phyloP scores from a whole-genome alignment of 2,888 invertebrate species.

The Drosophila dives region DNA sequence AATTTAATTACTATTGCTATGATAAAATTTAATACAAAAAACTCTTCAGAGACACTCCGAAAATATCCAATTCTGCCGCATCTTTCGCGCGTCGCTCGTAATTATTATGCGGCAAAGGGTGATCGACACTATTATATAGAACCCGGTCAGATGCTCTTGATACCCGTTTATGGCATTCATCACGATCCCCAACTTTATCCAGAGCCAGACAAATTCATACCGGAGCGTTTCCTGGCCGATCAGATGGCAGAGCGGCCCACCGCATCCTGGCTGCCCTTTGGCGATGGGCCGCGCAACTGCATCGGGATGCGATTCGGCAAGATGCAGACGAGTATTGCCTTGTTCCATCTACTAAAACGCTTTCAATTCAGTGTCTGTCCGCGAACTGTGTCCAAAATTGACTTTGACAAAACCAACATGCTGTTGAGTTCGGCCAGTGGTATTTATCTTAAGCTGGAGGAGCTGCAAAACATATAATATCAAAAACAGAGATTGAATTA shows the following conservation, averaged over 20 bases:
- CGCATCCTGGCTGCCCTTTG: constrained; percentile 78
- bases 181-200: constrained; percentile 87
- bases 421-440: constrained; percentile 47
- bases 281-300: constrained; percentile 79
- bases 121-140: constrained; percentile 85
- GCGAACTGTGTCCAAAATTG: constrained; percentile 61
- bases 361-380: constrained; percentile 62
- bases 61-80: constrained; percentile 86
- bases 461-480: constrained; percentile 22
- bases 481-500: not conserved
- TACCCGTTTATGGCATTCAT: constrained; percentile 87
- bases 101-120: constrained; percentile 85
- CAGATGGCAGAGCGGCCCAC: constrained; percentile 85
- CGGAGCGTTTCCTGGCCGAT: constrained; percentile 87
- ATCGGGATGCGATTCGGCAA: constrained; percentile 79
- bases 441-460: constrained; percentile 58
- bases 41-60: constrained; percentile 86
- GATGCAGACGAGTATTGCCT: constrained; percentile 71
- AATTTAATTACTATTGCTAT: not conserved
- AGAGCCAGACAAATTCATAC: constrained; percentile 87
- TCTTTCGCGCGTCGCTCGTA: constrained; percentile 85
- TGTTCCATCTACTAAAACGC: constrained; percentile 59
- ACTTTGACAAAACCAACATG: constrained; percentile 47
- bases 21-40: not conserved
- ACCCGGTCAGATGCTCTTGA: constrained; percentile 85